Percentiles rank a stretch among this genome's conserved stretches.
phyloP scores from a whole-genome alignment of 2,797 vertebrate genomes.

The Acipenser oxyrinchus region DNA sequence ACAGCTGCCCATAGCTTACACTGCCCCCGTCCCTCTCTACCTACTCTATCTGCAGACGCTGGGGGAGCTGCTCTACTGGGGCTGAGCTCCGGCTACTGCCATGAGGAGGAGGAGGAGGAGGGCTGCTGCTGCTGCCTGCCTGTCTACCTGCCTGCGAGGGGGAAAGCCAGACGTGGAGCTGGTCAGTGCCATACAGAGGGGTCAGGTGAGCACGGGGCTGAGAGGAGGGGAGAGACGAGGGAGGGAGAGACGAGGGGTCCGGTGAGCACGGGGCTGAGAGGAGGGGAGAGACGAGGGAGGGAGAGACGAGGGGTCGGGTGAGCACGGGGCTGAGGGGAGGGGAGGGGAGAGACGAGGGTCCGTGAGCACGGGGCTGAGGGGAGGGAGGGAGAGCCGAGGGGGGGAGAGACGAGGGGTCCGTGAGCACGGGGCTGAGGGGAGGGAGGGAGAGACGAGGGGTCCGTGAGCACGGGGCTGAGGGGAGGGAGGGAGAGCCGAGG shows the following conservation, averaged over 20 bases:
- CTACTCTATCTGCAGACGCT: slow-evolving; percentile 36
- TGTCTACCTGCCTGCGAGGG: neutral
- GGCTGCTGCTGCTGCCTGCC: slow-evolving; percentile 2
- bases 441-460: neutral
- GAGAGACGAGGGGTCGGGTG: no score
- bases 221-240: neutral
- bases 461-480: no score
- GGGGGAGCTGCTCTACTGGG: no score
- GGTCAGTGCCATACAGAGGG: neutral
- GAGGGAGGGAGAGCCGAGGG: neutral
- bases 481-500: no score
- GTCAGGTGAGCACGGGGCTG: neutral
- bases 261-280: neutral
- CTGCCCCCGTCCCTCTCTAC: slow-evolving; percentile 36
- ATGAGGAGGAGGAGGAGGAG: slow-evolving; percentile 24
- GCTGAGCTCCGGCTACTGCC: slow-evolving; percentile 26
- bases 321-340: no score
- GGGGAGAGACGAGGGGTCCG: slow-evolving; percentile 1
- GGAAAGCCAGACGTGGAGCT: neutral
- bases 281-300: no score
- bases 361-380: neutral
- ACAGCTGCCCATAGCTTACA: slow-evolving; percentile 83
- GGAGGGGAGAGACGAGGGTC: no score
- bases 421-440: neutral
- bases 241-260: neutral